Evolutionary conservation across 2,797 vertebrate genomes (phyloP).

Genomic region (Tokudaia muenninki): DNA sequence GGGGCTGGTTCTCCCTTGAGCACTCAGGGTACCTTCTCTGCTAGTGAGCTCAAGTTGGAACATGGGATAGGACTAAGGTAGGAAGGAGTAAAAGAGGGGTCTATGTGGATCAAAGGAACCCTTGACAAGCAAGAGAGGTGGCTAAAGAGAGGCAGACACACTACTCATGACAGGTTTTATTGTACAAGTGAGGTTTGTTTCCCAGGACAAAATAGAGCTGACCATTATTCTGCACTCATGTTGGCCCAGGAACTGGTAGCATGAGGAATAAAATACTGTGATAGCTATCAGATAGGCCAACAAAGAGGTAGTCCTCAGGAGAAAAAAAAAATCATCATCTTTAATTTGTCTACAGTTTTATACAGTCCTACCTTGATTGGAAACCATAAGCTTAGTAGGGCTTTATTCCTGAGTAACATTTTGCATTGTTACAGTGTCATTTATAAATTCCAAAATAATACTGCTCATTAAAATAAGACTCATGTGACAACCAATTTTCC

Average conservation of each 20-base stretch:
- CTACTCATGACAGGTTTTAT: background rate
- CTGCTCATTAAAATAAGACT: background rate
- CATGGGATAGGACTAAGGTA: background rate
- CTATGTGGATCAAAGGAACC: background rate
- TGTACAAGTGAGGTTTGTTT: background rate
- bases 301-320: background rate
- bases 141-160: background rate
- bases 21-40: background rate
- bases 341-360: constrained; percentile 25
- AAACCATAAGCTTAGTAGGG: background rate
- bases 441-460: constrained; percentile 7
- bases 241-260: background rate
- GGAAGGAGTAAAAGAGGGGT: too few species aligned
- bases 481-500: background rate
- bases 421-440: background rate
- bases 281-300: background rate
- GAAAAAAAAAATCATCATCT: background rate
- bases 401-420: constrained; percentile 25
- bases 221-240: background rate
- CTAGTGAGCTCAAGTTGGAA: background rate
- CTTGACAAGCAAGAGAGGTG: background rate
- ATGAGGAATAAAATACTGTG: fast-evolving
- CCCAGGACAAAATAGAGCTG: background rate
- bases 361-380: background rate
- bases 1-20: background rate